Evolutionary conservation across 2,888 invertebrate species (phyloP).

Genomic region (Globia sparganii): DNA sequence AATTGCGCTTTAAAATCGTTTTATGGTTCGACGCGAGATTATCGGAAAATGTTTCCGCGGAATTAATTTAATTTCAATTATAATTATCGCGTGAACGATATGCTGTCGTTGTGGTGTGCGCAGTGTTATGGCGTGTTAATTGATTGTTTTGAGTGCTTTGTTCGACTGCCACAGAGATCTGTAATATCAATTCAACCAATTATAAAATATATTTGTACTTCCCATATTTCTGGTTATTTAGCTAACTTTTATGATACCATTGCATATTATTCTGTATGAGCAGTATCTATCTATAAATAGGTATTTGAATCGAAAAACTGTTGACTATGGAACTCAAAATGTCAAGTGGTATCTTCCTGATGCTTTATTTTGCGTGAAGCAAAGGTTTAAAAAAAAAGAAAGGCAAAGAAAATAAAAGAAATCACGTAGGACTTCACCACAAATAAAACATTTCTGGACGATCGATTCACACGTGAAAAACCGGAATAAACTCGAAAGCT

Average conservation of each 20-base stretch:
- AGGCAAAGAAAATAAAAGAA: not conserved
- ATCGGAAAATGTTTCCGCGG: conserved; percentile 74
- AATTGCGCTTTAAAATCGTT: conserved; percentile 78
- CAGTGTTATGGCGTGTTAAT: conserved; percentile 54
- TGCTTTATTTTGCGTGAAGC: not conserved
- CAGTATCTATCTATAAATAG: conserved; percentile 1
- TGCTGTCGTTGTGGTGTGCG: conserved; percentile 66
- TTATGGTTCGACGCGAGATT: conserved; percentile 78
- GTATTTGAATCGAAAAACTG: not conserved
- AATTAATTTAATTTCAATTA: conserved; percentile 80
- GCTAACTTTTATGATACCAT: not conserved
- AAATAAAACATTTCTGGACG: not conserved
- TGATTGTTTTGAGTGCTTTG: conserved; percentile 43
- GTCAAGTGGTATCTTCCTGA: not conserved
- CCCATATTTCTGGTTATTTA: not conserved
- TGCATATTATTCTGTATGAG: not conserved
- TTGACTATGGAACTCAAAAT: not conserved
- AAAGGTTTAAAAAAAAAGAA: not conserved
- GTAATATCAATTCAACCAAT: conserved; percentile 12
- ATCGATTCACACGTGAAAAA: not conserved
- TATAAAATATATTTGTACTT: not conserved
- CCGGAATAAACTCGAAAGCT: not conserved
- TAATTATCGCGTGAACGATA: conserved; percentile 75
- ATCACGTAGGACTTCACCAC: not conserved
- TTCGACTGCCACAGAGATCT: conserved; percentile 4